Percentiles rank a stretch among this genome's conserved stretches.
phyloP scores from a whole-genome alignment of 2,888 invertebrate species.

The Formica aserva region DNA sequence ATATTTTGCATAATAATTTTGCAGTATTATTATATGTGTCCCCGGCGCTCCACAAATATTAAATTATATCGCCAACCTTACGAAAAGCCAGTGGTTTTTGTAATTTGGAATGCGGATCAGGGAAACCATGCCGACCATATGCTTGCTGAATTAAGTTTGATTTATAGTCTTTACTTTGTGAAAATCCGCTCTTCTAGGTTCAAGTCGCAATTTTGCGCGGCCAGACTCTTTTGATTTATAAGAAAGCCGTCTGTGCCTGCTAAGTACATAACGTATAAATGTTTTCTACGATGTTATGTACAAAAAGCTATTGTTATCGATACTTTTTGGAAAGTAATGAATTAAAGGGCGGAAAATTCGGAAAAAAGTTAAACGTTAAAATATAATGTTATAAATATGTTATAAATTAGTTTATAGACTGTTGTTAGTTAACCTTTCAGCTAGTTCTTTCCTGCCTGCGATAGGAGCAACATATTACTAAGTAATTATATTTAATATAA shows the following conservation, averaged over 20 bases:
- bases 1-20: no score
- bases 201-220: slow-evolving; percentile 34
- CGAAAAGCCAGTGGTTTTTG: slow-evolving; percentile 40
- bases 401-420: neutral
- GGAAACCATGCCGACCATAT: slow-evolving; percentile 40
- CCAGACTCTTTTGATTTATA: slow-evolving; percentile 35
- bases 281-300: neutral
- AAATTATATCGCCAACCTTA: slow-evolving; percentile 52
- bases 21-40: neutral
- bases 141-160: slow-evolving; percentile 64
- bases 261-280: slow-evolving; percentile 21
- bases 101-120: neutral
- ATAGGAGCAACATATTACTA: neutral
- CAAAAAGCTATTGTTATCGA: slow-evolving; percentile 19
- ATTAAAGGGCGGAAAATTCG: neutral
- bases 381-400: neutral
- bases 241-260: neutral
- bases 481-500: neutral
- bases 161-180: slow-evolving; percentile 56
- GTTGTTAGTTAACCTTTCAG: neutral
- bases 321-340: slow-evolving; percentile 7
- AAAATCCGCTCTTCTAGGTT: slow-evolving; percentile 55
- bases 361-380: neutral
- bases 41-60: neutral
- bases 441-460: neutral